Base-by-base conservation (phyloP, 2,888 invertebrate genomes). In the Nomada ferruginata region DNA sequence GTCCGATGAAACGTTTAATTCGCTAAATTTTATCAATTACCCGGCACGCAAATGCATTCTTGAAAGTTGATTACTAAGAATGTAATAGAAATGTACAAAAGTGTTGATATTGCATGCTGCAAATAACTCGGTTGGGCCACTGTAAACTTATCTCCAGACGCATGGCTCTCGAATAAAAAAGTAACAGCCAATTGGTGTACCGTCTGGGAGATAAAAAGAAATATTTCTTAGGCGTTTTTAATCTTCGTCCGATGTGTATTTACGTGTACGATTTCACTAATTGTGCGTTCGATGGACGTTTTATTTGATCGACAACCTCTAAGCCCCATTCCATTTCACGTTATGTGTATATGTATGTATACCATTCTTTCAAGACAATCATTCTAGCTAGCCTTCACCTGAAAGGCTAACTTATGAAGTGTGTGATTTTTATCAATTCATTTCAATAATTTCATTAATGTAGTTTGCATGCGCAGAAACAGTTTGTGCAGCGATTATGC, bases 221-320 rank as follows among this genome's bases (percentile, higher is more conserved):
- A 7, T n/a, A 29, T 64, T 69, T 76, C 60, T 66, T 26, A 52
- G 50, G 23, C 59, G 55, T 55, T 63, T 53, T 72, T 20, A 59
- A 18, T 50, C 13, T 50, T 23, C 36, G 36, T 44, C 29, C 57
- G 57, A 68, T 64, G 47, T 44, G 61, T 53, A 64, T n/a, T 61
- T n/a, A 13, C 36, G 68, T 44, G 44, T 26, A 23, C 13, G 23
- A 15, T 65, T 72, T 55, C 50, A 47, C 42, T 50, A 59, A 50
- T 64, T 73, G 36, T 66, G 47, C 44, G 63, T 42, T 36, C 47
- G 60, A 71, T 52, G 42, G 42, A 42, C 52, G 18, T 20, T 66
- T 52, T 72, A 72, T 66, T 55, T 76, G 72, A 77, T 77, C 71
- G 59, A n/a, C 36, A 50, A 52, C 66, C 74, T 74, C 60, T n/a